Evolutionary conservation across 2,888 invertebrate genomes (phyloP).

Genomic region (Pseudococcus jackbeardsleyi): DNA sequence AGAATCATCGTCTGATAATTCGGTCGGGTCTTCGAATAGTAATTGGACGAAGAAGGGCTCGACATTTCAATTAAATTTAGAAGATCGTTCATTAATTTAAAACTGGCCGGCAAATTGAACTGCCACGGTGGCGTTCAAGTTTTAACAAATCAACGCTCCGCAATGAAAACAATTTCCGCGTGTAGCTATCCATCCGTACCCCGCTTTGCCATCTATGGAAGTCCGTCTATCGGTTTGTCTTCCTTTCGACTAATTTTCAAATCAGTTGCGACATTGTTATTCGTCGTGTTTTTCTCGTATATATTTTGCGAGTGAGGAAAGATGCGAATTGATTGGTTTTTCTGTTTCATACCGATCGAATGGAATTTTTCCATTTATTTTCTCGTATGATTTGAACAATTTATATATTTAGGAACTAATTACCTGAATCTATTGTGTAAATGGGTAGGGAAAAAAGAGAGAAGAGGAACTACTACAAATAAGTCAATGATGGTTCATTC

Average conservation of each 20-base stretch:
- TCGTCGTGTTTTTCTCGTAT: neutral
- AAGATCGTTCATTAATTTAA: slow-evolving; percentile 55
- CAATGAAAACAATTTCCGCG: slow-evolving; percentile 48
- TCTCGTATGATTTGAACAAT: no score
- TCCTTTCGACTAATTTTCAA: slow-evolving; percentile 9
- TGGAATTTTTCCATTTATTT: no score
- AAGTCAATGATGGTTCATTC: no score
- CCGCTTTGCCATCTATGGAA: neutral
- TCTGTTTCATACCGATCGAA: neutral
- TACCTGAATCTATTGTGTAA: no score
- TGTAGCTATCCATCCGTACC: neutral
- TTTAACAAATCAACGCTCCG: slow-evolving; percentile 46
- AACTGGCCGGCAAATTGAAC: slow-evolving; percentile 51
- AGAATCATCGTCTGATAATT: slow-evolving; percentile 45
- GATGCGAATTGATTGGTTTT: neutral
- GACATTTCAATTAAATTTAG: slow-evolving; percentile 52
- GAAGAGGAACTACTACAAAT: no score
- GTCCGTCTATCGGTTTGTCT: neutral
- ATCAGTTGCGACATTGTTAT: slow-evolving; percentile 14
- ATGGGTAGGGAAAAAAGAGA: no score
- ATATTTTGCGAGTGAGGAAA: neutral
- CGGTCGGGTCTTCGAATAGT: slow-evolving; percentile 19
- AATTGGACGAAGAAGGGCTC: slow-evolving; percentile 36
- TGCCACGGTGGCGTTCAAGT: slow-evolving; percentile 43
- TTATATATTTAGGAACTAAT: no score